phyloP scores from a whole-genome alignment of 2,797 vertebrate species.

The Loris lydekkerianus region DNA sequence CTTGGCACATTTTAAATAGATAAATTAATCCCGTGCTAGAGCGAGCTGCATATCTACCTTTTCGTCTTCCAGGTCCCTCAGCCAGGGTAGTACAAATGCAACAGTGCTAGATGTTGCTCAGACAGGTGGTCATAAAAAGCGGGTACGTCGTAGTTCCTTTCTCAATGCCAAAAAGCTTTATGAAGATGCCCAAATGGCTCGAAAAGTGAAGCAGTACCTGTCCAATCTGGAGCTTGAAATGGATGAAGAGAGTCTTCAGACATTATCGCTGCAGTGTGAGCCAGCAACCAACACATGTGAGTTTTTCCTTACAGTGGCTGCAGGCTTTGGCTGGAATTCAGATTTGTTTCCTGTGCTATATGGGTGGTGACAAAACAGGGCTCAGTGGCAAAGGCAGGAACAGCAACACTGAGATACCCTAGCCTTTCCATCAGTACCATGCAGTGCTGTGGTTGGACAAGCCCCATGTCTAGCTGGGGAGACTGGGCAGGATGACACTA shows the following conservation, averaged over 20 bases:
- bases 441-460: too few relatives aligned
- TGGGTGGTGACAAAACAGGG: background rate
- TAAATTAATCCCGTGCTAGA: background rate
- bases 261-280: constrained; percentile 96
- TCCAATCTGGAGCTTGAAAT: constrained; percentile 96
- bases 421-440: background rate
- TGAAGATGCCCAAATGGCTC: constrained; percentile 99
- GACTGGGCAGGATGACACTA: background rate
- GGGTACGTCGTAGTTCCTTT: constrained; percentile 98
- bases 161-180: constrained; percentile 99
- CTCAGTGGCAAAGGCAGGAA: fast-evolving
- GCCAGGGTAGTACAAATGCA: constrained; percentile 97
- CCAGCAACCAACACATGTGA: constrained; percentile 97
- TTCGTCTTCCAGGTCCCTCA: constrained; percentile 93
- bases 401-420: fast-evolving
- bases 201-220: constrained; percentile 98
- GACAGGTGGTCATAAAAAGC: constrained; percentile 97
- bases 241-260: constrained; percentile 98
- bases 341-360: background rate
- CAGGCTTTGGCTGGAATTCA: background rate
- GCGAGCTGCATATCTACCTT: constrained; percentile 80
- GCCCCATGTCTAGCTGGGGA: background rate
- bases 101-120: constrained; percentile 96
- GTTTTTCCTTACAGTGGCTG: constrained; percentile 78
- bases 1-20: constrained; percentile 85